Evolutionary conservation across 2,113 vertebrate species (phyloP), one percentile per base, ranked within the genome.

Genomic region (Siphamia tubifer): DNA sequence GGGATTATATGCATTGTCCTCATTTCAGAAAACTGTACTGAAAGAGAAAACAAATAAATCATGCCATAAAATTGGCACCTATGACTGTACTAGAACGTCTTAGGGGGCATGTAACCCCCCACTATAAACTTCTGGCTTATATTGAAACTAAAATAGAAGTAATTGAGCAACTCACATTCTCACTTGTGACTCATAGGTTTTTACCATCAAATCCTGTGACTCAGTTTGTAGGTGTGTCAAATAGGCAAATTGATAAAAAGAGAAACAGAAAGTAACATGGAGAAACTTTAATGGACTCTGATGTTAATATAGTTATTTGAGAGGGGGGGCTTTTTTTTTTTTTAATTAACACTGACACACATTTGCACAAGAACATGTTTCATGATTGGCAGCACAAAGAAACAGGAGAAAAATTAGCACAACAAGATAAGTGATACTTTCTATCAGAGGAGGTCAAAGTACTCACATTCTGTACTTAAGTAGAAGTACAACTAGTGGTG

Each of bases 131-230:
- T 3, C 24, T 34, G 52, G 20, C 51, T 51, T 21, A 27, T n/a
- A 23, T 28, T 51, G 45, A 68, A 24, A 69, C 31, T 21, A 39
- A 20, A 52, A 27, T 13, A 32, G 45, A 49, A 63, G 67, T 45
- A 8, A 94, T 91, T 89, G 90, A 92, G 94, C 91, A 93, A 91
- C 92, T 85, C 76, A 94, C 78, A 77, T 95, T 95, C 92, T 89
- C 93, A 93, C 93, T 83, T 94, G 88, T 95, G 94, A 96, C 85
- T 96, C 94, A 95, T 67, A 85, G 44, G 81, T 92, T 91, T 30
- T 93, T 91, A 92, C 90, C 92, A 92, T 90, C 42, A 89, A 85
- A 91, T 84, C 85, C 88, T 85, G 85, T 93, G 91, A 52, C 86
- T 86, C 40, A 74, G 92, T 88, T 92, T 90, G 88, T 89, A 89